Percentiles rank a stretch among this genome's conserved stretches.
These are phyloP conservation scores for Oryzias celebensis DNA, from an alignment of 2,113 vertebrate genomes.

Conservation along the genomic window DNA sequence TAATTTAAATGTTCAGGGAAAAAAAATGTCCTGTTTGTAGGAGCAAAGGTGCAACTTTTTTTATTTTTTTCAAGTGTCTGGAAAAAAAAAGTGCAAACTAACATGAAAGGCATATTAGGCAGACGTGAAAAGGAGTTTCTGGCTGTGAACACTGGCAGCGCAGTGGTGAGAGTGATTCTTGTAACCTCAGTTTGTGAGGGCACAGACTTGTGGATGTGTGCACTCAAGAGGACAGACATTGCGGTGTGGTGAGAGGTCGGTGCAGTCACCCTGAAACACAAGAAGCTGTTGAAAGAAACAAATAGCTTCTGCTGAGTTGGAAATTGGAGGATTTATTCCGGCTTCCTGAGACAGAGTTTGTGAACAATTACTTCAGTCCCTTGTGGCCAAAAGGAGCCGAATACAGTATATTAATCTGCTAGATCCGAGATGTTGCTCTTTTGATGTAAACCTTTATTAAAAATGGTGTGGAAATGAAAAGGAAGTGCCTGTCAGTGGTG, in stretches of 20 bases:
- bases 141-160: not conserved
- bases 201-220: constrained; percentile 24
- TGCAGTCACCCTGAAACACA: constrained; percentile 53
- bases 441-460: constrained; percentile 12
- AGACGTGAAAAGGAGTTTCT: not conserved
- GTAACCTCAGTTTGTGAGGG: constrained; percentile 14
- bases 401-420: constrained; percentile 11
- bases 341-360: constrained; percentile 19
- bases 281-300: constrained; percentile 46
- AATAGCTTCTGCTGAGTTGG: constrained; percentile 48
- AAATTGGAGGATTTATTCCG: constrained; percentile 45
- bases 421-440: constrained; percentile 19
- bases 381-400: not conserved
- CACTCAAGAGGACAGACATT: constrained; percentile 14
- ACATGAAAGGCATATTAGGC: not conserved
- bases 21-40: not conserved
- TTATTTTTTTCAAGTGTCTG: not conserved
- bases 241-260: constrained; percentile 24
- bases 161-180: not conserved
- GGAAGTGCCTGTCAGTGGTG: not conserved
- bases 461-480: constrained; percentile 8
- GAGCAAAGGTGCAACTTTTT: not conserved
- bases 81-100: not conserved
- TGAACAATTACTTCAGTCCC: constrained; percentile 27
- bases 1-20: too few species aligned